A percentile compares a stretch with the other conserved stretches of the same genome.
Conservation (phyloP, 2,888 invertebrate species). For the Suillia variegata region DNA sequence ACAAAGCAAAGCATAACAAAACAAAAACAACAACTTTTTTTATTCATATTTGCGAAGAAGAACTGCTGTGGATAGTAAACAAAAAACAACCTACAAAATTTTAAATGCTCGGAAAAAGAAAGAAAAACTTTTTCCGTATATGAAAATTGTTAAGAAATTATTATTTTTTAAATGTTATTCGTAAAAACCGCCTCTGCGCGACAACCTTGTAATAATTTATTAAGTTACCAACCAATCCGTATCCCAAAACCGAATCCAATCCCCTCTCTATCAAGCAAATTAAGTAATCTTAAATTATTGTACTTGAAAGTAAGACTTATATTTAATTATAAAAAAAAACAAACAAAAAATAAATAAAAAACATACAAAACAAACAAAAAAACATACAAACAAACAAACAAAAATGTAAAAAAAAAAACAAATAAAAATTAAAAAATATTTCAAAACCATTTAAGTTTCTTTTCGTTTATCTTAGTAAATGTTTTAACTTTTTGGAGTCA, state of each 20-base stretch:
- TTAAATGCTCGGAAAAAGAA: background rate
- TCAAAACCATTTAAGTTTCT: background rate
- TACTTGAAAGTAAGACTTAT: slow-evolving; percentile 59
- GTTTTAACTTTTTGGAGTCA: too few relatives aligned
- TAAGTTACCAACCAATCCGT: background rate
- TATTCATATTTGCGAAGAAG: too few relatives aligned
- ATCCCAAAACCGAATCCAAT: slow-evolving; percentile 19
- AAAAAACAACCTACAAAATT: too few relatives aligned
- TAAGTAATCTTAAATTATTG: slow-evolving; percentile 51
- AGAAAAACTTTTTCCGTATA: background rate
- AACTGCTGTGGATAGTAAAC: too few relatives aligned
- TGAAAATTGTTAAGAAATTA: background rate
- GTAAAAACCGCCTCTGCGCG: background rate
- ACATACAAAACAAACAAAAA: slow-evolving; percentile 25
- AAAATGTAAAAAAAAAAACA: slow-evolving; percentile 25
- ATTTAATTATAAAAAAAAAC: slow-evolving; percentile 48
- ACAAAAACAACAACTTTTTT: too few relatives aligned
- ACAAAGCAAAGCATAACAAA: too few relatives aligned
- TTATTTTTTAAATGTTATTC: background rate
- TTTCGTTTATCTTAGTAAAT: too few relatives aligned
- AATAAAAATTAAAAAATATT: slow-evolving; percentile 42
- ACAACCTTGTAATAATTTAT: background rate
- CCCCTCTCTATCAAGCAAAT: slow-evolving; percentile 36
- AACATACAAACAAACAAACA: slow-evolving; percentile 20
- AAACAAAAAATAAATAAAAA: too few relatives aligned